Evolutionary conservation across 2,797 vertebrate species (phyloP).

Genomic region (Cottoperca gobio): DNA sequence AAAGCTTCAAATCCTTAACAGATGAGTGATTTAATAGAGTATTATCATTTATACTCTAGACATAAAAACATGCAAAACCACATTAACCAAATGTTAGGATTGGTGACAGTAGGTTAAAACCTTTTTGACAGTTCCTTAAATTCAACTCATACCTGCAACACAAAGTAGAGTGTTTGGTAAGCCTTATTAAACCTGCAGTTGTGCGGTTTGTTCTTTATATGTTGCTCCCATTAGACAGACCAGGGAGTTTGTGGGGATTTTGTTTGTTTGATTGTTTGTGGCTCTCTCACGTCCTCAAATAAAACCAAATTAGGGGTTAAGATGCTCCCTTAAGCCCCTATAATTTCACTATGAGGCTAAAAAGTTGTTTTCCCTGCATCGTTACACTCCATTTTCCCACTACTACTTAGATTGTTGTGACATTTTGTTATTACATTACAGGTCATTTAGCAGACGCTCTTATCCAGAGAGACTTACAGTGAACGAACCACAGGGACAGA

Average conservation of each 20-base stretch:
- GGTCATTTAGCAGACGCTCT: no score
- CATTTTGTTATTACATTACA: neutral
- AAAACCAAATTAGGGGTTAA: conserved; percentile 13
- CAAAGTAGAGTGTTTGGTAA: neutral
- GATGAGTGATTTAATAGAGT: conserved; percentile 55
- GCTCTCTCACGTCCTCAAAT: conserved; percentile 10
- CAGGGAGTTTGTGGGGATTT: conserved; percentile 7
- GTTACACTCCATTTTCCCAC: neutral
- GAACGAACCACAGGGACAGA: no score
- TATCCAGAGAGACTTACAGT: no score
- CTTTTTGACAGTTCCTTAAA: conserved; percentile 2
- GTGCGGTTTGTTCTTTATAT: conserved; percentile 22
- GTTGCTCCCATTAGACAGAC: conserved; percentile 7
- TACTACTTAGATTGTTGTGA: neutral
- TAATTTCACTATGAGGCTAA: conserved; percentile 7
- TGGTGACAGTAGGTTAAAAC: neutral
- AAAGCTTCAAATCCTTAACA: conserved; percentile 62
- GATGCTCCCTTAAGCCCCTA: conserved; percentile 4
- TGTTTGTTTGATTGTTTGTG: conserved; percentile 35
- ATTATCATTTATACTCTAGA: conserved; percentile 55
- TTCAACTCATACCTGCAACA: conserved; percentile 17
- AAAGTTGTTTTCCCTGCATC: neutral
- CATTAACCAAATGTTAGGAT: conserved; percentile 11
- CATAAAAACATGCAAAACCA: conserved; percentile 38
- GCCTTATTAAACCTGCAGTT: conserved; percentile 30